phyloP scores from a whole-genome alignment of 2,797 vertebrate species.

The Strix occidentalis region DNA sequence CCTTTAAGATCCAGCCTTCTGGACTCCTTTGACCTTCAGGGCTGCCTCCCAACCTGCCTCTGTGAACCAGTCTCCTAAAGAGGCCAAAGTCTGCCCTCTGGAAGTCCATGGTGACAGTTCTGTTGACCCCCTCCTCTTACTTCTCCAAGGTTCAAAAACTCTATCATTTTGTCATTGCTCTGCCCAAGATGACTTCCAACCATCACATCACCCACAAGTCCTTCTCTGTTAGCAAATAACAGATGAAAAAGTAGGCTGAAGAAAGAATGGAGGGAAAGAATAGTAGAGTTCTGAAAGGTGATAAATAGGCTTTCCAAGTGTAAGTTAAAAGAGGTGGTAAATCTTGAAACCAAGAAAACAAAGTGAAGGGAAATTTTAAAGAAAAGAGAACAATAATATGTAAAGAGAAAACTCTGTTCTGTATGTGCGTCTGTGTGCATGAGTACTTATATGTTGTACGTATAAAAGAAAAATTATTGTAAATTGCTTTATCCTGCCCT shows the following conservation, averaged over 20 bases:
- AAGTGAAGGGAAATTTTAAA: background rate
- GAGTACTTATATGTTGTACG: background rate
- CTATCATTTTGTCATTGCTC: background rate
- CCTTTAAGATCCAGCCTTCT: background rate
- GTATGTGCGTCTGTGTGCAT: background rate
- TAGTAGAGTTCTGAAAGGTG: background rate
- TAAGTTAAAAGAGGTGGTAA: background rate
- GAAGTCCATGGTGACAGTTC: background rate
- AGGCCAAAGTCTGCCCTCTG: background rate
- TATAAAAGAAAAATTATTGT: background rate
- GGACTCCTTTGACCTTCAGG: background rate
- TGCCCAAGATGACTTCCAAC: background rate
- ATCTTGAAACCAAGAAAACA: background rate
- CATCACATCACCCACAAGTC: background rate
- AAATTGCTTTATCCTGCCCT: background rate
- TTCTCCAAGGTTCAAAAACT: background rate
- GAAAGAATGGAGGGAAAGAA: background rate
- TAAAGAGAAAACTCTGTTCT: background rate
- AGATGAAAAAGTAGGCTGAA: background rate
- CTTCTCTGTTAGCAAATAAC: background rate
- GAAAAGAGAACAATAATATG: background rate
- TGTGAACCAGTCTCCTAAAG: no score
- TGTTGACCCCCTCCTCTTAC: no score
- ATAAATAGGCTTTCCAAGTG: background rate
- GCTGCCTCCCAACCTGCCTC: background rate